A percentile compares a stretch with the other conserved stretches of the same genome.
These are phyloP conservation scores for Dorcus parallelipipedus DNA, from an alignment of 2,888 invertebrate genomes.

Conservation along the genomic window DNA sequence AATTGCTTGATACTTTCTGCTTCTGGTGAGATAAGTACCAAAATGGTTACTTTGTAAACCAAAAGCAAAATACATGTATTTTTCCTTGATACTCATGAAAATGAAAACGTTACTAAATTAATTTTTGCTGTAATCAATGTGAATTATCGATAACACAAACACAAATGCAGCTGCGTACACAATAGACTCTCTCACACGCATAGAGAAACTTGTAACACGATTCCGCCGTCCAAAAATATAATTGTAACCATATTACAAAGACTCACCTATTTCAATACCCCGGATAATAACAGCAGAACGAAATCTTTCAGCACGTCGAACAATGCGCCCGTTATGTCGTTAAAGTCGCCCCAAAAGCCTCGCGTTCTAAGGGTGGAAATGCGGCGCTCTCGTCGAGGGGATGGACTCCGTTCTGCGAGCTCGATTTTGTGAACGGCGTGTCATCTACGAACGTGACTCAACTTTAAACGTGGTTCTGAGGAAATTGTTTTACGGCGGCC, in stretches of 20 bases:
- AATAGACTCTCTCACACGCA: too few species aligned
- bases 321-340: slow-evolving; percentile 36
- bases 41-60: too few species aligned
- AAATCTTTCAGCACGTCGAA: slow-evolving; percentile 31
- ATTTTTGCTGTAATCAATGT: too few species aligned
- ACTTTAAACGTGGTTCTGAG: slow-evolving; percentile 42
- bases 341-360: slow-evolving; percentile 30
- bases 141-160: too few species aligned
- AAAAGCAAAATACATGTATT: too few species aligned
- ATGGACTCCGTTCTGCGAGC: slow-evolving; percentile 42
- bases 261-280: slow-evolving; percentile 35
- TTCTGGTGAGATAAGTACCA: too few species aligned
- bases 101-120: too few species aligned
- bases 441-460: slow-evolving; percentile 49
- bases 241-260: slow-evolving; percentile 39
- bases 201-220: slow-evolving; percentile 18
- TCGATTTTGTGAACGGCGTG: slow-evolving; percentile 43
- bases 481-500: slow-evolving; percentile 48
- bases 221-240: slow-evolving; percentile 26
- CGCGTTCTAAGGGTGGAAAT: slow-evolving; percentile 8
- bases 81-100: too few species aligned
- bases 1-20: too few species aligned
- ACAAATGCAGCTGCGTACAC: too few species aligned
- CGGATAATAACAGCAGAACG: slow-evolving; percentile 21
- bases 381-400: slow-evolving; percentile 23